Conservation (phyloP, 2,113 vertebrate species). For the Boleophthalmus pectinirostris region DNA sequence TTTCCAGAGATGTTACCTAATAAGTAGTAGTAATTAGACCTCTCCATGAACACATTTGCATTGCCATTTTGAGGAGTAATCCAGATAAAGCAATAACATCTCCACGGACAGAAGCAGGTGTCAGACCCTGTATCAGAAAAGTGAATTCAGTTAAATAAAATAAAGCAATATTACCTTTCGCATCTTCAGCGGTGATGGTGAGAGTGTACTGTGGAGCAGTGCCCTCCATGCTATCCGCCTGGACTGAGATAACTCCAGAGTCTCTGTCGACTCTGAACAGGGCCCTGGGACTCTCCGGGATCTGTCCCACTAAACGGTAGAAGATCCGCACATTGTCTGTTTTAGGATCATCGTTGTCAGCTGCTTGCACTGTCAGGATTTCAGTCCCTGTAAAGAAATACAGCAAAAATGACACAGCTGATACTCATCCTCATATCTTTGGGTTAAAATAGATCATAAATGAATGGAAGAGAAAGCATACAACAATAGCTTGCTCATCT, state of each 20-base stretch:
- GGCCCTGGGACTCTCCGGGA: constrained; percentile 75
- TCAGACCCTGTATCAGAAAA: too few species aligned
- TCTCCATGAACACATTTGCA: too few species aligned
- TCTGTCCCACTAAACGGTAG: constrained; percentile 73
- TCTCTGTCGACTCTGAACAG: constrained; percentile 75
- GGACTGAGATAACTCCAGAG: constrained; percentile 71
- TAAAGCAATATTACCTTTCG: constrained; percentile 69
- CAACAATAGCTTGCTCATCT: constrained; percentile 37
- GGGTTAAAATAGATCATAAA: neutral
- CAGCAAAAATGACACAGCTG: constrained; percentile 2
- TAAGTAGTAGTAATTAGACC: too few species aligned
- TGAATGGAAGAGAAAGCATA: neutral
- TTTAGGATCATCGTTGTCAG: constrained; percentile 79
- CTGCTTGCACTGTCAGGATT: constrained; percentile 75
- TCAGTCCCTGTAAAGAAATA: constrained; percentile 70
- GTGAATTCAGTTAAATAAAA: too few species aligned
- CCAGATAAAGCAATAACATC: too few species aligned
- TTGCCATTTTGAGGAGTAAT: too few species aligned
- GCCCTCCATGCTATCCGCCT: constrained; percentile 69
- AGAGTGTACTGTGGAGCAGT: constrained; percentile 68
- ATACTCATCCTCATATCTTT: neutral
- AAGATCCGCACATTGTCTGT: constrained; percentile 76
- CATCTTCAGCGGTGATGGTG: constrained; percentile 76
- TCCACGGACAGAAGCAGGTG: too few species aligned
- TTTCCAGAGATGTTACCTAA: too few species aligned